Base-by-base conservation (phyloP, 2,113 vertebrate genomes). In the Erinaceus europaeus region DNA sequence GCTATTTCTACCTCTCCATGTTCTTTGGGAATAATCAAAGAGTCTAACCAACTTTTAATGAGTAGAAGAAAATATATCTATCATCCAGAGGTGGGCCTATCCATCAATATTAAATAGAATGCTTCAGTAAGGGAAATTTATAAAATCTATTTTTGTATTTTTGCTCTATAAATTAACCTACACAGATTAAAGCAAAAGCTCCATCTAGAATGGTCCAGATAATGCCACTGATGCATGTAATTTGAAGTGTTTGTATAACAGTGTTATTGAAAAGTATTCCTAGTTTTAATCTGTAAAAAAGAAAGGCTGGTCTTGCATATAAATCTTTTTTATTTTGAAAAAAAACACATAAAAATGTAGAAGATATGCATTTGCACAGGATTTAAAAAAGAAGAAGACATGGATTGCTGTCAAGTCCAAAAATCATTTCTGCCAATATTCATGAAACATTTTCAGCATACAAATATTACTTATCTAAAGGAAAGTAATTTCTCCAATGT, bases 191-290 rank as follows among this genome's bases (percentile, higher is more conserved):
- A 77, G 32, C 69, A 94, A 90, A 93, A 89, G 44, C 10, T 62
- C 42, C 81, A 53, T 64, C 13, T 81, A 23, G 11, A 32, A 25
- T 64, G 21, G 50, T 62, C 75, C 75, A 23, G 0, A 57, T 84
- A 93, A 53, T 91, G 67, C 81, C 53, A 23, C 18, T 17, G 11
- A 69, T 84, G 0, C 10, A 69, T 46, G 32, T 17, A 68, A 9
- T 92, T 68, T 93, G 76, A 73, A 84, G 59, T 17, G 38, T 91
- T 93, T 92, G 55, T 84, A 48, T 50, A 91, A 76, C n/a, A 94
- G 10, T 75, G 38, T 29, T 69, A 7, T 34, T 93, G 94, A 90
- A 92, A 95, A 61, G 36, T 55, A 75, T 90, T 90, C 55, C 83
- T 61, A 73, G 52, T 82, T 79, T 88, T 86, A 52, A 32, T 68